Conservation (phyloP, 2,113 vertebrate species). For the Hippocampus mohnikei region DNA sequence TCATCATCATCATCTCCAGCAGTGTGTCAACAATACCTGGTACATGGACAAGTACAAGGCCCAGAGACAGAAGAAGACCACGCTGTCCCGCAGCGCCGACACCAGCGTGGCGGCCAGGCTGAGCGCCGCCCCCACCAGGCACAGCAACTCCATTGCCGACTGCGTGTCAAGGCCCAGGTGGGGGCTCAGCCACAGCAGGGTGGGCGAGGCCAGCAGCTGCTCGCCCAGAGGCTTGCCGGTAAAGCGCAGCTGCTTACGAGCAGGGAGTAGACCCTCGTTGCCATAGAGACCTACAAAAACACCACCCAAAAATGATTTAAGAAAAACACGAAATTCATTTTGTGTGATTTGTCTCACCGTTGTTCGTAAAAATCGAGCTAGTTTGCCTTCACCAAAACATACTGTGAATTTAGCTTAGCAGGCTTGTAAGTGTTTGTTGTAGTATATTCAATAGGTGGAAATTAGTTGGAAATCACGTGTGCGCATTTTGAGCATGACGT, state of each 20-base stretch:
- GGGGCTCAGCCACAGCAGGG: slow-evolving; percentile 85
- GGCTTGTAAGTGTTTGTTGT: no score
- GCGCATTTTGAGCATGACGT: no score
- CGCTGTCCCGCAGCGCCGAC: slow-evolving; percentile 70
- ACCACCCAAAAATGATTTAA: background rate
- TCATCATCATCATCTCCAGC: background rate
- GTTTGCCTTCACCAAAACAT: no score
- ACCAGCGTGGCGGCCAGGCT: slow-evolving; percentile 74
- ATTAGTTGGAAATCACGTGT: no score
- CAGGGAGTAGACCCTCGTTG: slow-evolving; percentile 82
- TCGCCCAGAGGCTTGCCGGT: slow-evolving; percentile 77
- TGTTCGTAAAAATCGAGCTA: no score
- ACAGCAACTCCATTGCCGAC: slow-evolving; percentile 85
- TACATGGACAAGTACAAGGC: slow-evolving; percentile 79
- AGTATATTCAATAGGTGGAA: no score
- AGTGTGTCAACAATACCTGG: slow-evolving; percentile 67
- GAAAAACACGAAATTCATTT: background rate
- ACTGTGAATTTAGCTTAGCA: no score
- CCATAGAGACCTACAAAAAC: slow-evolving; percentile 83
- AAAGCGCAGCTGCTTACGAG: slow-evolving; percentile 75
- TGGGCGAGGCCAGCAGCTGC: slow-evolving; percentile 78
- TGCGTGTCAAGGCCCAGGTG: slow-evolving; percentile 83
- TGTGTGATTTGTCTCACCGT: no score
- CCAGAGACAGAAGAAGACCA: slow-evolving; percentile 82
- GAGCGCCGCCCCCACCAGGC: slow-evolving; percentile 72